A percentile compares a stretch with the other conserved stretches of the same genome.
phyloP scores from a whole-genome alignment of 2,797 vertebrate genomes.

The Parambassis ranga region DNA sequence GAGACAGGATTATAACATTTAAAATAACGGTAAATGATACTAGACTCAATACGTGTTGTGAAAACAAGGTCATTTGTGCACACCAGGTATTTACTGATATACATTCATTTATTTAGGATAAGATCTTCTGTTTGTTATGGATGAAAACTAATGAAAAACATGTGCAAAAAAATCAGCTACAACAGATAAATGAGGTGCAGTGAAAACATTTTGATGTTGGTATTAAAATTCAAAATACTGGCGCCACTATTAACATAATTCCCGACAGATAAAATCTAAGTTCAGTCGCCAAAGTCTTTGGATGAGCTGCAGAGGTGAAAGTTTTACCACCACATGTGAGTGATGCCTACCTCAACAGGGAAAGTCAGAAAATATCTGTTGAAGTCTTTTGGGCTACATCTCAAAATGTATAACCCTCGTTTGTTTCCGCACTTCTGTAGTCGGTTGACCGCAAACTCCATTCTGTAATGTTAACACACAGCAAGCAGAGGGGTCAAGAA shows the following conservation, averaged over 20 bases:
- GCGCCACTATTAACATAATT: background rate
- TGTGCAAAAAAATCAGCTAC: no score
- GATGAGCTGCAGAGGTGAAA: no score
- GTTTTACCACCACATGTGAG: background rate
- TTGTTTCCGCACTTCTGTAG: slow-evolving; percentile 90
- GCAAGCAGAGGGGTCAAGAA: background rate
- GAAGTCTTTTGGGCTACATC: slow-evolving; percentile 94
- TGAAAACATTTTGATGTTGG: no score
- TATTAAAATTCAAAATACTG: background rate
- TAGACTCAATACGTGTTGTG: no score
- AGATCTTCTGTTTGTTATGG: background rate
- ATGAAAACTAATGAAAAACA: background rate
- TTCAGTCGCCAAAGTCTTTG: no score
- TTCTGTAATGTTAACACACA: slow-evolving; percentile 75
- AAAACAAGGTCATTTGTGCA: no score
- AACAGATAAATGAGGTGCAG: no score
- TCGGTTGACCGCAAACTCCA: slow-evolving; percentile 91
- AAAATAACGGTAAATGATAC: no score
- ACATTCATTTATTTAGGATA: background rate
- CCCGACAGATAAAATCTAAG: background rate
- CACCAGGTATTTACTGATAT: background rate
- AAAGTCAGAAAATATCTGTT: slow-evolving; percentile 96
- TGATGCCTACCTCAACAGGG: slow-evolving; percentile 86
- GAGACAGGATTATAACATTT: background rate
- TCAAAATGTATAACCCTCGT: slow-evolving; percentile 89